Base-by-base conservation (phyloP, 2,113 vertebrate genomes). In the Raja brachyura region DNA sequence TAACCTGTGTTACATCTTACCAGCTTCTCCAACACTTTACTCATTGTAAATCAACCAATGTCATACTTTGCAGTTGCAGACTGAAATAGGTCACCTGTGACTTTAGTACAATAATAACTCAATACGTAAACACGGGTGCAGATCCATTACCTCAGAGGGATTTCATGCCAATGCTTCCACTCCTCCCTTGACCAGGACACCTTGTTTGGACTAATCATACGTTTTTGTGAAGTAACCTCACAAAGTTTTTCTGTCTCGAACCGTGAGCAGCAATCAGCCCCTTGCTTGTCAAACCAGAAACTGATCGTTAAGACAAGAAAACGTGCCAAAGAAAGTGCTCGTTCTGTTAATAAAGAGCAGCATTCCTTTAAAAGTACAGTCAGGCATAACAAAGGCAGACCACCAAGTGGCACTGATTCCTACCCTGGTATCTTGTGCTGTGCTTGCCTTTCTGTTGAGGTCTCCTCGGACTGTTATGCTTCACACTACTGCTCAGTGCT, bases 381-480 rank as follows among this genome's bases (percentile, higher is more conserved):
- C 68, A 74, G 66, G 28, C 28, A 90, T 18, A 86, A 33, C 25
- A 90, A 90, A 90, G 28, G 18, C 28, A 7, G 73, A 92, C 66
- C n/a, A 25, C 31, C 1, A 54, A 73, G 31, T 73, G 48, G 31
- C 68, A 73, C 59, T 88, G 90, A 73, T 92, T 74, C 90, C 90
- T 92, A 92, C 90, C 90, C 90, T 90, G 70, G 88, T 90, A 70
- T 66, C 59, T 92, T 73, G 90, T 25, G 90, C 90, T 92, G 90
- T 68, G 18, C 90, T 92, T 92, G 90, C 22, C 70, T 74, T 92
- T 74, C 90, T 74, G 20, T 25, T 73, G 33, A 88, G 68, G 66
- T 54, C 90, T 92, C 68, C 90, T 68, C 73, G 90, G 33, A 22
- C 14, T 94, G 92, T 94, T 94, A 73, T 75, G 93, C 48, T 77